Base-by-base conservation (phyloP, 2,888 invertebrate genomes). In the Hedya salicella region DNA sequence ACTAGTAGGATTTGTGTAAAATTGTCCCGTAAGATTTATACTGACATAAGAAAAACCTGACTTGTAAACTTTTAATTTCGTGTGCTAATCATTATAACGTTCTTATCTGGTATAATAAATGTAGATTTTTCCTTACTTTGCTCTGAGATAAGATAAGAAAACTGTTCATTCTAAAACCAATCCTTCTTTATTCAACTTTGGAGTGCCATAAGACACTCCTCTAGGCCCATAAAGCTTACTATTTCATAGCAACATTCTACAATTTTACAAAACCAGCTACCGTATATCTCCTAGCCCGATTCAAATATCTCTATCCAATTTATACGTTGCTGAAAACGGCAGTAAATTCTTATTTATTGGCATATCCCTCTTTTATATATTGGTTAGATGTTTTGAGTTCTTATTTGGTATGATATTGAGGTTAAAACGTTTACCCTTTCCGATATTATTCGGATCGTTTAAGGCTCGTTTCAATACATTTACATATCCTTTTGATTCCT, bases 281-380 rank as follows among this genome's bases (percentile, higher is more conserved):
- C 64, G 71, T 76, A 66, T 73, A 70, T 69, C 69, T 68, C 73
- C 69, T 70, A 75, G 73, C 76, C 70, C 77, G 75, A 81, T 83
- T 78, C 79, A 81, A 86, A 86, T 86, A 86, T 85, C 82, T 80
- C 82, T 78, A 85, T 83, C 83, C 83, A 83, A 85, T 88, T 85
- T 84, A 80, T 76, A 75, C 73, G 73, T 75, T 74, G 70, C 75
- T 71, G 73, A 71, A 73, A 71, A 70, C 73, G 75, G 73, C 75
- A 75, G 78, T 79, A 79, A 80, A 82, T 78, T 79, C 77, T 76
- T 80, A 78, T 81, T 81, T 82, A 80, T 80, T 79, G 79, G 74
- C 71, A 73, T 70, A 75, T 71, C 71, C 71, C 70, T 61, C 46
- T 74, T 73, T 73, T 74, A 73, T 71, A 69, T 68, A 71, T 74